Base-by-base conservation (phyloP, 2,888 invertebrate genomes). In the Heliconius ethilla region DNA sequence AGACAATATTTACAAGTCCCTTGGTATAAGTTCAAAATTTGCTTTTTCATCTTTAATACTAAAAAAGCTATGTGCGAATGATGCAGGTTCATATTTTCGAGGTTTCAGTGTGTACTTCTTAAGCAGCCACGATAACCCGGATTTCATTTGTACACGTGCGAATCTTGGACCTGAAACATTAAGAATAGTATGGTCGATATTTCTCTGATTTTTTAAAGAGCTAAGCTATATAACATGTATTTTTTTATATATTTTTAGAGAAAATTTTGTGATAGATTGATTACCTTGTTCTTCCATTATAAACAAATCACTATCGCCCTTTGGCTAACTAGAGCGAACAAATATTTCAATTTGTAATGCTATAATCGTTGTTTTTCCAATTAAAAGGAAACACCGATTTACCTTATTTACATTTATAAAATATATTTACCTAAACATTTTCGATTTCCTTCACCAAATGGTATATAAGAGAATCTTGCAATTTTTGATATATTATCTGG, bases 391-490 rank as follows among this genome's bases (percentile, higher is more conserved):
- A 9, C 18, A 15, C 7, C 3, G 13, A 80, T 59, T 59, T 59
- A n/a, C n/a, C 59, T 59, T 59, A 59, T 59, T 59, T n/a, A 59
- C 59, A n/a, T 59, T n/a, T 10, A 59, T 59, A 59, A 59, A 59
- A 59, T 59, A 10, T 59, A 90, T 89, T 67, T 85, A 95, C 95
- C 95, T 72, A 95, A 88, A 82, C 95, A 95, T 82, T 90, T 89
- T 45, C 95, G 87, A 70, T 94, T 93, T 66, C 95, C 95, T 83
- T 92, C 94, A 18, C 95, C 95, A 85, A 95, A 95, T 11, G 95
- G 93, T 79, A 95, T 82, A 83, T 89, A 95, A 29, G 88, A 88
- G 82, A 86, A 93, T 63, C 90, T 91, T 3, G 86, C 82, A 59
- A 86, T 83, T 29, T 87, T 83, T 6, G 82, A 78, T 3, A 78